Conservation (phyloP, 1,140 invertebrate species). For the Carposina sasakii region DNA sequence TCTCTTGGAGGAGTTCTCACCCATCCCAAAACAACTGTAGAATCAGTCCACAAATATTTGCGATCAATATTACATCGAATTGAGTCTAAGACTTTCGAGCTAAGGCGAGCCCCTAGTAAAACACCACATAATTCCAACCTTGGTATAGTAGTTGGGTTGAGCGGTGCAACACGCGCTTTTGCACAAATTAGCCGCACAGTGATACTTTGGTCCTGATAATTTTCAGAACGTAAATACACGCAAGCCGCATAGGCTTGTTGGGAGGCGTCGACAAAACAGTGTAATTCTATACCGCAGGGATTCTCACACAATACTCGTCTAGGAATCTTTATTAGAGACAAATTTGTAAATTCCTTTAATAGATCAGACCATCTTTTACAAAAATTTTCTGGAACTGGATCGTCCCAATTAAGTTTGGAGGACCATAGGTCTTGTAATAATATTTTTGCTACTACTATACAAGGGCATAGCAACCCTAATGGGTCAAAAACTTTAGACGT, state of each 20-base stretch:
- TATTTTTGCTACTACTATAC: conserved; percentile 16
- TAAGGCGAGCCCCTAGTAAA: neutral
- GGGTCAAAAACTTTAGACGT: conserved; percentile 20
- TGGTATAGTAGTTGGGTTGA: conserved; percentile 10
- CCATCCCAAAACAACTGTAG: conserved; percentile 15
- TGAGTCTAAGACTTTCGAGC: neutral
- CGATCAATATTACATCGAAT: neutral
- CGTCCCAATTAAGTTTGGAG: conserved; percentile 19
- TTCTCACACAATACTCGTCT: too few species aligned
- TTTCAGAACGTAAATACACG: neutral
- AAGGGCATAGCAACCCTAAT: conserved; percentile 10
- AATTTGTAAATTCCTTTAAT: neutral
- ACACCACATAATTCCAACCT: conserved; percentile 7
- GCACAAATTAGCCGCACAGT: conserved; percentile 1
- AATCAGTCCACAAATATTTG: conserved; percentile 12
- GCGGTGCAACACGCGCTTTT: conserved; percentile 7
- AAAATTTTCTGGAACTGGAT: conserved; percentile 5
- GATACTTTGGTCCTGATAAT: neutral
- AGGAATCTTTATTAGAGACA: conserved; percentile 4
- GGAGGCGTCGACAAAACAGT: neutral
- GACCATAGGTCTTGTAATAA: conserved; percentile 19
- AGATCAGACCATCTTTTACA: neutral
- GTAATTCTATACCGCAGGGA: too few species aligned
- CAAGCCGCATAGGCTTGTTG: conserved; percentile 1
- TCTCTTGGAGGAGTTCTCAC: conserved; percentile 1